Evolutionary conservation across 2,113 vertebrate species (phyloP).

Genomic region (Drymodes brunneopygia): DNA sequence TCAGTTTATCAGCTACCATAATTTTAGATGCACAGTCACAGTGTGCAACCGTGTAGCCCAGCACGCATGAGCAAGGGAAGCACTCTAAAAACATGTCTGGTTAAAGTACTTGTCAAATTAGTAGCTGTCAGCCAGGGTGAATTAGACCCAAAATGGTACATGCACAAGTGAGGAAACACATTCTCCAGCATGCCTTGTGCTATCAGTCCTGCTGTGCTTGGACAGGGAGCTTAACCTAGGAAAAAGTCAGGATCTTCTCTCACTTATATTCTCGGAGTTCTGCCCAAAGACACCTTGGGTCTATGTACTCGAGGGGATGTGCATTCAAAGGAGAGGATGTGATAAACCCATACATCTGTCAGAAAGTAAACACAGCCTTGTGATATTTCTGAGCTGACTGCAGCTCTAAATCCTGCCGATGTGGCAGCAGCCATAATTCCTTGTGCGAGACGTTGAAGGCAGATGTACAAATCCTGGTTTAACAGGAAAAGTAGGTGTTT

Average conservation of each 20-base stretch:
- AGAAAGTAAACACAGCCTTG: not conserved
- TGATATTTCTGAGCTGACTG: constrained; percentile 6
- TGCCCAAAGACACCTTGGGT: not conserved
- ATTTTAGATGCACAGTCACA: not conserved
- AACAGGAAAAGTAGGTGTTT: not conserved
- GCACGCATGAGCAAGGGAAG: not conserved
- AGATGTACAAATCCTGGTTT: not conserved
- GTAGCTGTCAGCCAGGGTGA: not conserved
- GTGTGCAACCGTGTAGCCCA: not conserved
- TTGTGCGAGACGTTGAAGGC: not conserved
- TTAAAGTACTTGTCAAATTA: not conserved
- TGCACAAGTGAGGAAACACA: not conserved
- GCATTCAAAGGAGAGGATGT: not conserved
- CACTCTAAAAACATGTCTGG: not conserved
- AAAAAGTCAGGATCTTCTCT: not conserved
- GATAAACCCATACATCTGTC: not conserved
- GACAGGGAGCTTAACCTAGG: not conserved
- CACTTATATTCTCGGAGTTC: accelerated
- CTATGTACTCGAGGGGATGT: not conserved
- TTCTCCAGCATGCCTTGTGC: not conserved
- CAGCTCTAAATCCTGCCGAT: not conserved
- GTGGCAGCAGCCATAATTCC: not conserved
- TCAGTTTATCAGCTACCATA: constrained; percentile 56
- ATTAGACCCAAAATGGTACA: not conserved
- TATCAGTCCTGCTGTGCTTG: not conserved